Evolutionary conservation across 2,113 vertebrate genomes (phyloP), one percentile per base, ranked within the genome.

Genomic region (Cochlearius cochlearius): DNA sequence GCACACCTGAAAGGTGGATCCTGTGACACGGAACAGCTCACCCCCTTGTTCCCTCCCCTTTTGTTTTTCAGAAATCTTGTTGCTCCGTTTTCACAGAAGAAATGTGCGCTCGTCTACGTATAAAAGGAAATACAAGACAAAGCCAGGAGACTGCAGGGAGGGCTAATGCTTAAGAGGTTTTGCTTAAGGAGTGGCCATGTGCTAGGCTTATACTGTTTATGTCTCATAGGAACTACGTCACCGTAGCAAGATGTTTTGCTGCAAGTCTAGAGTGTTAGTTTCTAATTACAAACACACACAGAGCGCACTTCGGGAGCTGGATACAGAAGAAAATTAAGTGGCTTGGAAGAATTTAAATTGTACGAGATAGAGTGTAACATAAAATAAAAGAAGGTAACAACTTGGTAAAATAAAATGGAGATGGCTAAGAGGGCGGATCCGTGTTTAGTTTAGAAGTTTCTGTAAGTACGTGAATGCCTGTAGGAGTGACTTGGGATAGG

Each of bases 21-120:
- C 74, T 10, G 1, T 0, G 14, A n/a, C 17, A 9, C 64, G 49
- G 29, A 39, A 56, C 41, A 5, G 15, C 49, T 41, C 75, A 82
- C 13, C 27, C 41, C 32, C 22, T 22, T 49, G 15, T n/a, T 43
- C 13, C 62, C 32, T 36, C 41, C 38, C 6, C n/a, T 47, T 69
- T 26, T 95, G 39, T 93, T 74, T 91, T 96, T 7, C 98, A 99
- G 99, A 99, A 98, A 93, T 99, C 99, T 1, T 99, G 98, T 90
- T 99, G 99, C 96, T 98, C 98, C 0, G 96, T 98, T 76, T 95
- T 99, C 97, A 98, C 96, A 8, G 98, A 98, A 68, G 99, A 99
- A 88, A 96, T 99, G 73, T 98, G 96, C 88, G 95, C 96, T 30
- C 98, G 99, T 14, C 98, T 99, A 19, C 98, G 94, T 71, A 95